Base-by-base conservation (phyloP, 1,140 invertebrate species). In the Dreissena rostriformis region DNA sequence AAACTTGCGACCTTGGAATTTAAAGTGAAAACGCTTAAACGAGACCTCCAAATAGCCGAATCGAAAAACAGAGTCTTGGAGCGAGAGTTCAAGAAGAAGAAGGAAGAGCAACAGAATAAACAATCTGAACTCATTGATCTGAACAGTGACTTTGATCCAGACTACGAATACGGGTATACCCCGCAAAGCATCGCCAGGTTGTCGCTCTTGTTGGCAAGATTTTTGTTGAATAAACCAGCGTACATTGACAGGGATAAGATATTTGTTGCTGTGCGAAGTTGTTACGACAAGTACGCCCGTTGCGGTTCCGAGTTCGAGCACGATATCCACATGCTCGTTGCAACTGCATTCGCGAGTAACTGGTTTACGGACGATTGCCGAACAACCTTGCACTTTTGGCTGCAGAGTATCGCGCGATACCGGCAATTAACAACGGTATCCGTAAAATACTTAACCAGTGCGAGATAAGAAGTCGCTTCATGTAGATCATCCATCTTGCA, bases 281-380 rank as follows among this genome's bases (percentile, higher is more conserved):
- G 89, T 66, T 91, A 91, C 65, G 91, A 91, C 22, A 84, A 89
- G 51, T 90, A 89, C 39, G 79, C 88, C 17, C 71, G 88, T 0
- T 83, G 87, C 72, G 81, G 87, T 17, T 85, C 71, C 11, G 85
- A 89, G 24, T 88, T 75, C 61, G 87, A 89, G 71, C 87, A 92
- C 55, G 91, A 92, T 80, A 89, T 92, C 5, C 91, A 93, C 74
- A 92, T 93, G 91, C 86, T 93, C 0, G 73, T 92, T n/a, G 91
- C 92, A 17, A 92, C 91, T 12, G 86, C 92, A 0, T 89, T 89
- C 61, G 91, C 91, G 53, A 90, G 92, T 79, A 90, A 91, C 67
- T 92, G 91, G 92, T 93, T 93, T 77, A 79, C 80, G 17, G 72
- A 91, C 19, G 75, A 67, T 26, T 89, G 91, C 67, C 76, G 88